Evolutionary conservation across 2,888 invertebrate genomes (phyloP).

Genomic region (Eilema depressum): DNA sequence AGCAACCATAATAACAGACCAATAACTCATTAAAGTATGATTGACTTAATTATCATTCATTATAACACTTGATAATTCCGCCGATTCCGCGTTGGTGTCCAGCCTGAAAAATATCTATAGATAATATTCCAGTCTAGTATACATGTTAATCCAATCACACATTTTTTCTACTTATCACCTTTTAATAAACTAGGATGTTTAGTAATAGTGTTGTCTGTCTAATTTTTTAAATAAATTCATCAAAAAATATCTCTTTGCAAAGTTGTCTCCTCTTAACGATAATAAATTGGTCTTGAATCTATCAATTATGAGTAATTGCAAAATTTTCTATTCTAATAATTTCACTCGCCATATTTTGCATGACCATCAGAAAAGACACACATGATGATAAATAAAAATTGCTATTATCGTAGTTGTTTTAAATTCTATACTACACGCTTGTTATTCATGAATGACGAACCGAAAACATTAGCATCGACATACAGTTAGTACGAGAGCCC

Average conservation of each 20-base stretch:
- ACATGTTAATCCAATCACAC: neutral
- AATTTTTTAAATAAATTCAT: no score
- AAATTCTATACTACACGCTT: slow-evolving; percentile 57
- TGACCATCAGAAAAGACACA: neutral
- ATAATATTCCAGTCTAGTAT: neutral
- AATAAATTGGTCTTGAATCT: no score
- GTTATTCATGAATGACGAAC: slow-evolving; percentile 66
- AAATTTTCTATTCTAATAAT: neutral
- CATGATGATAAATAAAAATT: slow-evolving; percentile 13
- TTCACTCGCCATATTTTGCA: neutral
- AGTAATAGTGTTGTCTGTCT: neutral
- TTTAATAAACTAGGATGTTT: neutral
- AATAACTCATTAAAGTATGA: slow-evolving; percentile 34
- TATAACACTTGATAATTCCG: slow-evolving; percentile 49
- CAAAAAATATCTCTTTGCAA: no score
- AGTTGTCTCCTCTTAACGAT: no score
- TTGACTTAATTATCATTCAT: slow-evolving; percentile 56
- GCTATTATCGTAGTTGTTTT: slow-evolving; percentile 57
- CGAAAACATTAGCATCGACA: slow-evolving; percentile 65
- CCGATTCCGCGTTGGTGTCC: slow-evolving; percentile 48
- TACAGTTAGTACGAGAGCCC: no score
- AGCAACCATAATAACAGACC: slow-evolving; percentile 16
- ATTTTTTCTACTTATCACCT: neutral
- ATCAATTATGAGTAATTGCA: no score
- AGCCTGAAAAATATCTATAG: slow-evolving; percentile 46